phyloP scores from a whole-genome alignment of 2,888 invertebrate genomes.

The Megaustenia siamemsis region DNA sequence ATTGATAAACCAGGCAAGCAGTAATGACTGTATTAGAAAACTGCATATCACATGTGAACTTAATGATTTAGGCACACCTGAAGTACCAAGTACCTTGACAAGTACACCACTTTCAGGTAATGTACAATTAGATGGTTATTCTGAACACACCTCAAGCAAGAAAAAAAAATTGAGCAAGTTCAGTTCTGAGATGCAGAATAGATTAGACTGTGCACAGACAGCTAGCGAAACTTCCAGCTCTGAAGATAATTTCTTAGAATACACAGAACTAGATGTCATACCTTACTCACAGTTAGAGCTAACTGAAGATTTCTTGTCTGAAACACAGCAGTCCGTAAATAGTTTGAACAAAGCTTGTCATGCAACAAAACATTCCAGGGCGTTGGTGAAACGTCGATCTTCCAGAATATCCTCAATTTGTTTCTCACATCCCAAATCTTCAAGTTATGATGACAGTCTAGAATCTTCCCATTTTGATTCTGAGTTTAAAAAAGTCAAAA shows the following conservation, averaged over 20 bases:
- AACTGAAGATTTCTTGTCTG: constrained; percentile 58
- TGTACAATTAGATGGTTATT: background rate
- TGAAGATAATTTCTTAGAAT: constrained; percentile 51
- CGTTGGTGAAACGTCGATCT: constrained; percentile 57
- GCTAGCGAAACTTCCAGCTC: background rate
- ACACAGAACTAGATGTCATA: constrained; percentile 59
- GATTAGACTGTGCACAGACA: background rate
- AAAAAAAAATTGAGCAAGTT: background rate
- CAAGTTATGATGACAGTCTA: background rate
- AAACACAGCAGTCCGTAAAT: background rate
- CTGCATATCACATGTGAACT: background rate
- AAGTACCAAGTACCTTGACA: background rate
- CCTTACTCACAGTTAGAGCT: constrained; percentile 59
- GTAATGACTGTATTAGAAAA: background rate
- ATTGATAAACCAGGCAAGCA: background rate
- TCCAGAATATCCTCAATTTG: constrained; percentile 53
- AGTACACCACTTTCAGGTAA: background rate
- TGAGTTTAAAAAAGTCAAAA: background rate
- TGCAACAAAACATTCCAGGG: constrained; percentile 34
- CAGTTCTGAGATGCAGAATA: background rate
- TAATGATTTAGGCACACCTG: background rate
- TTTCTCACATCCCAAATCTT: background rate
- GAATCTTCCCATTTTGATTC: background rate
- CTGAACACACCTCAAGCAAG: background rate
- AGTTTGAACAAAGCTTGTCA: background rate